Percentiles rank a stretch among this genome's conserved stretches.
Conservation (phyloP, 1,140 invertebrate genomes). For the Periplaneta americana region DNA sequence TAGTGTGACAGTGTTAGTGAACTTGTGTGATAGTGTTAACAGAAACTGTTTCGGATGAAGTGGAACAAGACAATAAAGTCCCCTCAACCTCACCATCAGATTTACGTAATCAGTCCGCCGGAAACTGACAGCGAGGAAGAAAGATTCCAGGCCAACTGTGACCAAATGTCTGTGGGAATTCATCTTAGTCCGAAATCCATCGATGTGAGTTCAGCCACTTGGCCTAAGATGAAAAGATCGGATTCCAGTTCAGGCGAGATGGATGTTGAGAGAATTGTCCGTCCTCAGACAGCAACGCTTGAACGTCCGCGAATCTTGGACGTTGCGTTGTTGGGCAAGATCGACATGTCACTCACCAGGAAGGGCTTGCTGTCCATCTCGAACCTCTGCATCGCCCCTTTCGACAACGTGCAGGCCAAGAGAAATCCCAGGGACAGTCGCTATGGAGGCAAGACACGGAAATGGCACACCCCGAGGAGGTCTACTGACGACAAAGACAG, state of each 20-base stretch:
- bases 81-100: background rate
- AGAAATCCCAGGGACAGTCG: background rate
- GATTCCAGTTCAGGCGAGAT: background rate
- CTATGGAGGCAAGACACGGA: background rate
- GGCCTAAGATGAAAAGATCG: background rate
- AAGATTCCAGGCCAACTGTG: background rate
- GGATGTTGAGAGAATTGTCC: conserved; percentile 11
- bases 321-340: conserved; percentile 42
- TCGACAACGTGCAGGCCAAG: background rate
- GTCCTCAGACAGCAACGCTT: conserved; percentile 51
- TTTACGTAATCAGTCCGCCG: background rate
- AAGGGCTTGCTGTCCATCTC: conserved; percentile 31
- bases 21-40: background rate
- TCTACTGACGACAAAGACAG: background rate
- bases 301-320: conserved; percentile 50
- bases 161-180: background rate
- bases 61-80: background rate
- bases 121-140: background rate
- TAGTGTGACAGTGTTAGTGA: background rate
- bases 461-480: background rate
- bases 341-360: conserved; percentile 45
- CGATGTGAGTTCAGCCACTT: background rate
- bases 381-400: background rate
- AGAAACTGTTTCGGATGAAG: background rate
- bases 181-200: background rate